Evolutionary conservation across 2,113 vertebrate genomes (phyloP), one percentile per base, ranked within the genome.

Genomic region (Grammomys dolichurus): DNA sequence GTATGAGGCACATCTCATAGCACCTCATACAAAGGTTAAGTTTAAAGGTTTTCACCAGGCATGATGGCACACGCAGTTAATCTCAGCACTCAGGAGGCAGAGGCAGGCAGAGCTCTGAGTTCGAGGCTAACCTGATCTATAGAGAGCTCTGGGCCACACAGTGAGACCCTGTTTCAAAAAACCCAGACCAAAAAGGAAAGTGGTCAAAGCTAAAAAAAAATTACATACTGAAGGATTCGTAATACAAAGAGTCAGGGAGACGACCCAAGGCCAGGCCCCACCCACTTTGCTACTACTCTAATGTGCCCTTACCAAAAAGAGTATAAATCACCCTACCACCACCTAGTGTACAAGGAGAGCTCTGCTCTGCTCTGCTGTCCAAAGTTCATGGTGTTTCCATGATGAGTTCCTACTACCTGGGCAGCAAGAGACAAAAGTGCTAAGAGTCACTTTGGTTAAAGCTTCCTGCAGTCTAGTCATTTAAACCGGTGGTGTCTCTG

Each of bases 21-120:
- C 33, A 78, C 87, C 90, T 96, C 77, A 73, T 20, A 85, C 43
- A 93, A 43, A 65, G 24, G 72, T 65, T 88, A 73, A 58, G 26
- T 73, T 11, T 43, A 28, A 43, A 43, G 13, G 1, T 5, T 63
- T 40, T 63, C n/a, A 43, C 81, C 60, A 63, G n/a, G 58, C 58
- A 43, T 17, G 24, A 6, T 28, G 36, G 24, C 58, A 63, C 24
- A 43, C n/a, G 40, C 5, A 11, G 26, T 60, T 63, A 17, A 84
- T 63, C 81, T 16, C 14, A 84, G n/a, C 14, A 43, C 54, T 60
- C 54, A 60, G 12, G 77, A 54, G 48, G 11, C 19, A 58, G 10
- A 81, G 33, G 33, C 20, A 43, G n/a, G 24, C 24, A 43, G n/a
- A 63, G 20, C 7, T 84, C 58, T 43, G 40, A 63, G n/a, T 43